phyloP scores from a whole-genome alignment of 2,888 invertebrate species.

The Encarsia formosa region DNA sequence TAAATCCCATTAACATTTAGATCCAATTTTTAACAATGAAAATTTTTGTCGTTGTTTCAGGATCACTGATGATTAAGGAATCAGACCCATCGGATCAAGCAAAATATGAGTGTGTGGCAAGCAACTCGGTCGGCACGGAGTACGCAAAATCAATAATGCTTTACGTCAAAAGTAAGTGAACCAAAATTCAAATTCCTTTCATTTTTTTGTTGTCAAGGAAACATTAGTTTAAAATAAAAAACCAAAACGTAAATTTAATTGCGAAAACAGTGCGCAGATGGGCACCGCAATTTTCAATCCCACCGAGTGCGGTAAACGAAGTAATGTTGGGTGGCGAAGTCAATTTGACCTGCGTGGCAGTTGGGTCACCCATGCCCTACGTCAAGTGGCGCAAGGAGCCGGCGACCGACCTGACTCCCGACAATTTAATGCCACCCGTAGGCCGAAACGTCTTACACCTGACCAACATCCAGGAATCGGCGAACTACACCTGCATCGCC shows the following conservation, averaged over 20 bases:
- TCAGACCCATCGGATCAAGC: constrained; percentile 90
- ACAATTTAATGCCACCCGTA: constrained; percentile 79
- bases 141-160: constrained; percentile 85
- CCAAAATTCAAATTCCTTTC: background rate
- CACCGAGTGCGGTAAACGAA: constrained; percentile 78
- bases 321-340: constrained; percentile 89
- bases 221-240: too few species aligned
- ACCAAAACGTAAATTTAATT: background rate
- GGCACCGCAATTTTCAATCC: constrained; percentile 91
- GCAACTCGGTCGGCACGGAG: constrained; percentile 88
- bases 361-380: constrained; percentile 96
- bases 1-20: too few species aligned
- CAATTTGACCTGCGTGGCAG: constrained; percentile 93
- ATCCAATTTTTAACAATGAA: too few species aligned
- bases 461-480: constrained; percentile 83
- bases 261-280: constrained; percentile 77
- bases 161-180: constrained; percentile 81
- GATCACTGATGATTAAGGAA: constrained; percentile 82
- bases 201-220: too few species aligned
- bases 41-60: too few species aligned
- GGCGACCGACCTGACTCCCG: constrained; percentile 79
- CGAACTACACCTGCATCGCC: constrained; percentile 96
- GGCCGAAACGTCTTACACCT: constrained; percentile 84
- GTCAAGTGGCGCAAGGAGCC: constrained; percentile 89
- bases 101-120: constrained; percentile 94